Evolutionary conservation across 2,113 vertebrate species (phyloP).

Genomic region (Lagenorhynchus albirostris): DNA sequence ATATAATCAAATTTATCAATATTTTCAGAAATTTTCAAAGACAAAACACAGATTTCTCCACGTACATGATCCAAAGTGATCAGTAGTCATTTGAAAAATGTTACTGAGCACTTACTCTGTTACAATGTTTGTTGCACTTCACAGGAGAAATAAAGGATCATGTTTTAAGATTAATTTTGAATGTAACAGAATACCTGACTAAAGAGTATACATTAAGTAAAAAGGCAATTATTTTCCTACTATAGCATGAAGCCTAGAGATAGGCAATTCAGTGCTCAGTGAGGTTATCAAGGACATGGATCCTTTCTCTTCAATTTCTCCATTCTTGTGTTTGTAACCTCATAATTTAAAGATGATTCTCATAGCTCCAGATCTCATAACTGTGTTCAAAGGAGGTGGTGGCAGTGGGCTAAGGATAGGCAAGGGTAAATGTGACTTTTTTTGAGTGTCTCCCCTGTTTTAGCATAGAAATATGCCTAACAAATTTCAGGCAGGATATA

Average conservation of each 20-base stretch:
- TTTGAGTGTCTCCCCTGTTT: background rate
- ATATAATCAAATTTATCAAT: background rate
- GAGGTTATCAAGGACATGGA: background rate
- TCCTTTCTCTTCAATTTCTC: background rate
- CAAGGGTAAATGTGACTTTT: background rate
- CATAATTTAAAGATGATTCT: background rate
- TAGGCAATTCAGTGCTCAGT: background rate
- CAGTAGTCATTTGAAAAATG: background rate
- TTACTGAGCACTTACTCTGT: background rate
- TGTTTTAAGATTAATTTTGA: background rate
- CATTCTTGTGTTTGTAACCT: background rate
- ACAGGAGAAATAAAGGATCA: background rate
- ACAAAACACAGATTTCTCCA: background rate
- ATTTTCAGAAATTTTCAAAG: background rate
- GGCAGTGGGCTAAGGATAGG: background rate
- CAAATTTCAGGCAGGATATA: background rate
- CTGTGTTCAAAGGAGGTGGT: background rate
- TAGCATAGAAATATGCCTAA: background rate
- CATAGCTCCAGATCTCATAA: background rate
- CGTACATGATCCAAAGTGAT: background rate
- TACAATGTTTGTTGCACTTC: background rate
- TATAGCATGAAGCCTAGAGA: background rate
- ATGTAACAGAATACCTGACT: background rate
- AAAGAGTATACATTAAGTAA: background rate
- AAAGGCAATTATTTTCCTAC: background rate